Percentiles rank a stretch among this genome's conserved stretches.
Evolutionary conservation across 2,888 invertebrate genomes (phyloP).

Genomic region (Petrolisthes cinctipes): DNA sequence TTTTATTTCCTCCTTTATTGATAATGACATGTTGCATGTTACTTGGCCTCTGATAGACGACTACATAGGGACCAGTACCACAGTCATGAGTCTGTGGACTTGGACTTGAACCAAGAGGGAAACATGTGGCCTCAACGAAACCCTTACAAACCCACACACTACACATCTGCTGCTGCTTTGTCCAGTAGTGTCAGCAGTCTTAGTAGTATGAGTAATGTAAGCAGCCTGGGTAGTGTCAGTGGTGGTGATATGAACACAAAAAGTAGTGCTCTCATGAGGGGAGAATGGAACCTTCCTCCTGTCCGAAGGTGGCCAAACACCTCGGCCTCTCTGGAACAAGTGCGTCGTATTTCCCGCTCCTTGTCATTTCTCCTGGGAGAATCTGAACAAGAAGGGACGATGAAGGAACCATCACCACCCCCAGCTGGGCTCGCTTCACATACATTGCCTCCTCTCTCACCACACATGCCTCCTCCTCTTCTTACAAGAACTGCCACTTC

Average conservation of each 20-base stretch:
- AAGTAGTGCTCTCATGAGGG: neutral
- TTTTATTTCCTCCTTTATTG: conserved; percentile 7
- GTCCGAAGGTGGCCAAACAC: conserved; percentile 39
- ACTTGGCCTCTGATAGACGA: conserved; percentile 26
- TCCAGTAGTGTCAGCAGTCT: conserved; percentile 45
- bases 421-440: conserved; percentile 10
- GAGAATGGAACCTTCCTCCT: conserved; percentile 46
- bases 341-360: conserved; percentile 63
- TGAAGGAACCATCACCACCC: conserved; percentile 15
- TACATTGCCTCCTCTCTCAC: conserved; percentile 49
- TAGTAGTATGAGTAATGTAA: conserved; percentile 22
- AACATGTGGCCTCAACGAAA: conserved; percentile 19
- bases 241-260: neutral
- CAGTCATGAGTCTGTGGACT: conserved; percentile 47
- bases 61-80: conserved; percentile 31
- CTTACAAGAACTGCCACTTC: conserved; percentile 63
- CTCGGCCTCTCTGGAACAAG: conserved; percentile 54
- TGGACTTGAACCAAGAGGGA: neutral
- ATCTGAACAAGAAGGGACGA: conserved; percentile 40
- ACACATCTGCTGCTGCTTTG: conserved; percentile 33
- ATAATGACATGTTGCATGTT: neutral
- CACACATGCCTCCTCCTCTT: conserved; percentile 49
- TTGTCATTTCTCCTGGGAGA: conserved; percentile 63
- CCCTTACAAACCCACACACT: conserved; percentile 13
- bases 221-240: conserved; percentile 30